Evolutionary conservation across 37 sponge, comb jelly and placozoan genomes (phyloP).

Genomic region (Ianthella basta): DNA sequence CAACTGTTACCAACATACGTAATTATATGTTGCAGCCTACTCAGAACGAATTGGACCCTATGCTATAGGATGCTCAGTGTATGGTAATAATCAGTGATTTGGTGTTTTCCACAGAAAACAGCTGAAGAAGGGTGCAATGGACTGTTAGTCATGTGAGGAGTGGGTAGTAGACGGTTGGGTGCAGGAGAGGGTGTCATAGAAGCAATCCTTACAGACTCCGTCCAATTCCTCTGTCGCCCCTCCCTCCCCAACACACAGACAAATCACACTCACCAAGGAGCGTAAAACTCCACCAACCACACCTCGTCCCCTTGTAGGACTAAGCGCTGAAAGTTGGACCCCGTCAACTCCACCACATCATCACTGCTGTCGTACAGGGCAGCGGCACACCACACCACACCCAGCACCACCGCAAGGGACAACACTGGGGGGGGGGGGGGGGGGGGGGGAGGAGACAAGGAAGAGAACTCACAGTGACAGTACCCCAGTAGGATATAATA

Average conservation of each 20-base stretch:
- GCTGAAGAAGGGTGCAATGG: neutral
- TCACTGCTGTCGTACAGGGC: constrained; percentile 70
- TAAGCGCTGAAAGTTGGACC: constrained; percentile 80
- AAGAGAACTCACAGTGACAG: too few species aligned
- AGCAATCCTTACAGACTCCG: neutral
- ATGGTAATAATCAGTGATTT: neutral
- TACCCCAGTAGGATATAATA: too few species aligned
- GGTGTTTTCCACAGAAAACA: neutral
- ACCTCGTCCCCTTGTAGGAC: constrained; percentile 81
- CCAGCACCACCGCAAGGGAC: neutral
- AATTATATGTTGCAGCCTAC: too few species aligned
- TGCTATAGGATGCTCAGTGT: too few species aligned
- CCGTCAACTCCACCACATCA: constrained; percentile 85
- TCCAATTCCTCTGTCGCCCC: neutral
- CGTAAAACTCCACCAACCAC: constrained; percentile 99
- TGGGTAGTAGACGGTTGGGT: too few species aligned
- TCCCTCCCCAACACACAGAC: neutral
- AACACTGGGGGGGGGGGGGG: neutral
- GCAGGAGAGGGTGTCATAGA: too few species aligned
- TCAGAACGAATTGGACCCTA: too few species aligned
- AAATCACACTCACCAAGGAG: constrained; percentile 85
- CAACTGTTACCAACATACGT: too few species aligned
- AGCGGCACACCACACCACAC: neutral
- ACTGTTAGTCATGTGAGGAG: neutral
- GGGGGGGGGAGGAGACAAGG: too few species aligned